Evolutionary conservation across 1,140 invertebrate species (phyloP).

Genomic region (Dinoponera quadriceps): DNA sequence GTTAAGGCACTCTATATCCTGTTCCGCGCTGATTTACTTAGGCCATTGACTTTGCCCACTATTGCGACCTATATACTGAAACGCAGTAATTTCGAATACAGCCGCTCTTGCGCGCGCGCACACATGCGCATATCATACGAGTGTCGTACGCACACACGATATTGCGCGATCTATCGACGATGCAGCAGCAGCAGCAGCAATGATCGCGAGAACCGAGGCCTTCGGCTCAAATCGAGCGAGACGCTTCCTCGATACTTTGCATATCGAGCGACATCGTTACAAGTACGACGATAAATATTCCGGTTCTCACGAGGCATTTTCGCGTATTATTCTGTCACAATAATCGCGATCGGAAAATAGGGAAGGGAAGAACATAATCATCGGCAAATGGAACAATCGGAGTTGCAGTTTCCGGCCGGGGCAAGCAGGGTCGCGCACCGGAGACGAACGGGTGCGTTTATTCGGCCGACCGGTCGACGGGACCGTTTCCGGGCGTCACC

Average conservation of each 20-base stretch:
- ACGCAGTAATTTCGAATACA: conserved; percentile 37
- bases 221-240: background rate
- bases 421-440: too few species aligned
- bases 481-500: too few species aligned
- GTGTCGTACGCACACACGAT: too few species aligned
- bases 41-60: conserved; percentile 28
- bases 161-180: too few species aligned
- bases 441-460: too few species aligned
- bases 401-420: too few species aligned
- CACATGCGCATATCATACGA: background rate
- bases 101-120: background rate
- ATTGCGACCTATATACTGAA: conserved; percentile 30
- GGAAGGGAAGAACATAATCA: too few species aligned
- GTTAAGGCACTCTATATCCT: conserved; percentile 46
- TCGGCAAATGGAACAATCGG: too few species aligned
- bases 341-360: too few species aligned
- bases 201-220: background rate
- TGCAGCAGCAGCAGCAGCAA: conserved; percentile 1
- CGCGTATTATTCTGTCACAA: too few species aligned
- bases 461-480: too few species aligned
- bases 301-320: background rate
- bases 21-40: conserved; percentile 46
- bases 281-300: conserved; percentile 17
- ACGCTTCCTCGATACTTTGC: conserved; percentile 1
- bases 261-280: background rate